Conservation (phyloP, 2,113 vertebrate species). For the Alectura lathami region DNA sequence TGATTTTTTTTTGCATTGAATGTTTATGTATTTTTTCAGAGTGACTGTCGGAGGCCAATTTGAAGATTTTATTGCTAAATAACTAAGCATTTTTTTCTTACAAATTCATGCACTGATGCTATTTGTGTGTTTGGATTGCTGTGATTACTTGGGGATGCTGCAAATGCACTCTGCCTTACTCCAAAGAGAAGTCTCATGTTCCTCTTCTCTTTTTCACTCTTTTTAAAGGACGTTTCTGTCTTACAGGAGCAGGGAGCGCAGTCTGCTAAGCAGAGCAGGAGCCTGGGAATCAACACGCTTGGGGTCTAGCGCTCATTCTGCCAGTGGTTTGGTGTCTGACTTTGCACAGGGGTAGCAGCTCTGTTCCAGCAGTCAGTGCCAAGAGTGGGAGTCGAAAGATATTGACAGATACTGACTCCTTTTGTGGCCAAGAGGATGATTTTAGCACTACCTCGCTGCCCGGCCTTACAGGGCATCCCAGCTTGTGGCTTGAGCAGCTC, state of each 20-base stretch:
- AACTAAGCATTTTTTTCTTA: conserved; percentile 16
- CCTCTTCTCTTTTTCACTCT: not conserved
- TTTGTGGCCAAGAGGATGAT: not conserved
- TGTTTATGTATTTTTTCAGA: not conserved
- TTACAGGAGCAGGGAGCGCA: not conserved
- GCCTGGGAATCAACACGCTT: not conserved
- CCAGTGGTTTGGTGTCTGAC: not conserved
- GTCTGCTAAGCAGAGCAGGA: not conserved
- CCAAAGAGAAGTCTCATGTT: not conserved
- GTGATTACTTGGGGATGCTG: not conserved
- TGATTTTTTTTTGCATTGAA: not conserved
- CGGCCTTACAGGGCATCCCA: not conserved
- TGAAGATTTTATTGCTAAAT: conserved; percentile 22
- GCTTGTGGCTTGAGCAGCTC: not conserved
- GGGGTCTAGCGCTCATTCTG: not conserved
- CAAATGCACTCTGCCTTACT: not conserved
- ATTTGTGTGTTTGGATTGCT: not conserved
- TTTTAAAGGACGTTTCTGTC: not conserved
- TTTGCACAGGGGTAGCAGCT: not conserved
- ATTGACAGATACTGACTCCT: not conserved
- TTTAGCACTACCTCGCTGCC: not conserved
- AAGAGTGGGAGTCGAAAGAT: not conserved
- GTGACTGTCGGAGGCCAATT: not conserved
- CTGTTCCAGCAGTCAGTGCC: not conserved
- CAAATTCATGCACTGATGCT: not conserved